Percentiles rank a stretch among this genome's conserved stretches.
phyloP scores from a whole-genome alignment of 1,140 invertebrate species.

The Apocrypta bakeri region DNA sequence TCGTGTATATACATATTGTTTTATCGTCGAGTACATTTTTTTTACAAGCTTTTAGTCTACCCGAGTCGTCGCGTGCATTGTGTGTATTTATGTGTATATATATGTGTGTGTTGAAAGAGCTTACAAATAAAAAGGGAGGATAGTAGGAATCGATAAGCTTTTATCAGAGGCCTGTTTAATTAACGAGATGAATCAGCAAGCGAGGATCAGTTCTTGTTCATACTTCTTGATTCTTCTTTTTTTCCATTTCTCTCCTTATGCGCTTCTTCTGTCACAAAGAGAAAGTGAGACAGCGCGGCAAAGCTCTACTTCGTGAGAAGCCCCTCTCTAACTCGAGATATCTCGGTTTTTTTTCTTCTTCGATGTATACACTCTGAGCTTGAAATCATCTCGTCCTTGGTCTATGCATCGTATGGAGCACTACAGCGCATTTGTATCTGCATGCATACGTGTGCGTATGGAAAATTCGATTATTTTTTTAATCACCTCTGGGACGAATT shows the following conservation, averaged over 20 bases:
- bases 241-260: not conserved
- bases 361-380: too few relatives aligned
- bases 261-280: too few relatives aligned
- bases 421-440: too few relatives aligned
- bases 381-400: too few relatives aligned
- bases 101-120: not conserved
- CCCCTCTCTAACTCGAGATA: too few relatives aligned
- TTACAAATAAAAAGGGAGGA: not conserved
- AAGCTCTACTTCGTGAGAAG: too few relatives aligned
- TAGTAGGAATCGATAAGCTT: slow-evolving; percentile 16
- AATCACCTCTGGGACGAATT: too few relatives aligned
- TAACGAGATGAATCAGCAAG: slow-evolving; percentile 23
- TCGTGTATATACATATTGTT: not conserved
- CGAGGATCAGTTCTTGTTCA: not conserved
- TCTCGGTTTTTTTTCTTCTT: too few relatives aligned
- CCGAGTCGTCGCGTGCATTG: not conserved
- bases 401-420: too few relatives aligned
- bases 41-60: not conserved
- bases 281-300: too few relatives aligned
- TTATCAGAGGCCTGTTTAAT: slow-evolving; percentile 20
- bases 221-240: not conserved
- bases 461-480: too few relatives aligned
- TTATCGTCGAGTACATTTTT: not conserved
- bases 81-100: not conserved
- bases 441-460: too few relatives aligned